phyloP scores from a whole-genome alignment of 1,140 invertebrate genomes.

The Drosophila elegans region DNA sequence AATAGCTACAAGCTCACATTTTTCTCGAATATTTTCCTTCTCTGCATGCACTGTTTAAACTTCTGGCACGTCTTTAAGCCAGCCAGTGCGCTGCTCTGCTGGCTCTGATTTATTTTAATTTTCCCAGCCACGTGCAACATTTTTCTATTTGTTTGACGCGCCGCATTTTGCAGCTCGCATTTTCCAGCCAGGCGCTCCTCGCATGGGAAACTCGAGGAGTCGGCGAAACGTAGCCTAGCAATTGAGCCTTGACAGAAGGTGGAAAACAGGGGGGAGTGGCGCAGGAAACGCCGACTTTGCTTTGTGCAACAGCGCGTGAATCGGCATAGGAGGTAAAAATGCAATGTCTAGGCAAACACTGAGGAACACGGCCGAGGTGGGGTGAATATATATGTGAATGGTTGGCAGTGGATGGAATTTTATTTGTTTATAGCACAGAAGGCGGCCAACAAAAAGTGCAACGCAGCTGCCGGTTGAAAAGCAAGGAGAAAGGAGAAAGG shows the following conservation, averaged over 20 bases:
- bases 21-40: neutral
- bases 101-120: conserved; percentile 45
- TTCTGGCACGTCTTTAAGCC: conserved; percentile 9
- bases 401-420: conserved; percentile 37
- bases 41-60: neutral
- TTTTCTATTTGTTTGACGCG: conserved; percentile 64
- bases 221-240: conserved; percentile 55
- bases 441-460: conserved; percentile 71
- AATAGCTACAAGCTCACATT: too few species aligned
- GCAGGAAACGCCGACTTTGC: conserved; percentile 72
- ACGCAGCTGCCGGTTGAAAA: conserved; percentile 50
- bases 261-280: conserved; percentile 1
- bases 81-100: neutral
- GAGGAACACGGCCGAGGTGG: conserved; percentile 22
- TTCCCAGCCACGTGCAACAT: conserved; percentile 56
- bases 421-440: conserved; percentile 74
- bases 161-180: conserved; percentile 37
- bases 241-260: conserved; percentile 52
- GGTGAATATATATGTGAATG: conserved; percentile 9
- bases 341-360: conserved; percentile 69
- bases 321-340: conserved; percentile 56
- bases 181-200: conserved; percentile 22
- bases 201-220: conserved; percentile 31
- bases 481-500: conserved; percentile 13
- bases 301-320: conserved; percentile 77